These are phyloP conservation scores for Euplexia lucipara DNA, from an alignment of 2,888 invertebrate genomes.

Conservation along the genomic window DNA sequence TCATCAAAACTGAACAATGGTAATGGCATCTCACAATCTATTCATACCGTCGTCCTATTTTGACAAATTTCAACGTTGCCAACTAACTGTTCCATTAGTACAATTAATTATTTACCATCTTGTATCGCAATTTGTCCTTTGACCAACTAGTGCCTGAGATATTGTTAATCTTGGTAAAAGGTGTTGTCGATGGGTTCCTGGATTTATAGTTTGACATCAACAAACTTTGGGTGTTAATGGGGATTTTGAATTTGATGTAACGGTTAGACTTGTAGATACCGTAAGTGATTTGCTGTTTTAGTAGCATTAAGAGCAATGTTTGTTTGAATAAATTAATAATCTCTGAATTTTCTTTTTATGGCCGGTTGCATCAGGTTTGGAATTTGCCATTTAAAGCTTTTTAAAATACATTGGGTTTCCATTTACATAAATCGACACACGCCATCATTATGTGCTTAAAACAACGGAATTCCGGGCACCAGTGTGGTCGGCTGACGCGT, in stretches of 20 bases:
- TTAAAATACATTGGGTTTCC: too few species aligned
- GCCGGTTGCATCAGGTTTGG: too few species aligned
- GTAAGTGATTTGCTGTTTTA: slow-evolving; percentile 18
- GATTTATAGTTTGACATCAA: slow-evolving; percentile 67
- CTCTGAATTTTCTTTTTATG: too few species aligned
- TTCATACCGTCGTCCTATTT: slow-evolving; percentile 67
- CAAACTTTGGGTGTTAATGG: slow-evolving; percentile 63
- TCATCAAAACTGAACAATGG: slow-evolving; percentile 60
- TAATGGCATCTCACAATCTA: slow-evolving; percentile 68
- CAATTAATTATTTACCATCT: slow-evolving; percentile 90
- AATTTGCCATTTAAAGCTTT: too few species aligned
- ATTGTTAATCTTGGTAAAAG: slow-evolving; percentile 84
- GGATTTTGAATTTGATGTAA: slow-evolving; percentile 54
- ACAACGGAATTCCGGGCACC: too few species aligned
- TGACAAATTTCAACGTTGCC: slow-evolving; percentile 84
- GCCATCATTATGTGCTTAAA: too few species aligned
- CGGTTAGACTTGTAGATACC: slow-evolving; percentile 47
- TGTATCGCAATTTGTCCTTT: slow-evolving; percentile 84
- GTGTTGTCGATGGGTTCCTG: slow-evolving; percentile 75
- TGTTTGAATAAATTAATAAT: not conserved
- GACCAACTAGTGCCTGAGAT: slow-evolving; percentile 79
- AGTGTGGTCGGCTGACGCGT: too few species aligned
- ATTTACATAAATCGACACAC: too few species aligned
- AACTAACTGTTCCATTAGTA: slow-evolving; percentile 87
- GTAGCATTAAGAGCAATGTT: not conserved